Evolutionary conservation across 2,797 vertebrate genomes (phyloP).

Genomic region (Coracias cyanogaster): DNA sequence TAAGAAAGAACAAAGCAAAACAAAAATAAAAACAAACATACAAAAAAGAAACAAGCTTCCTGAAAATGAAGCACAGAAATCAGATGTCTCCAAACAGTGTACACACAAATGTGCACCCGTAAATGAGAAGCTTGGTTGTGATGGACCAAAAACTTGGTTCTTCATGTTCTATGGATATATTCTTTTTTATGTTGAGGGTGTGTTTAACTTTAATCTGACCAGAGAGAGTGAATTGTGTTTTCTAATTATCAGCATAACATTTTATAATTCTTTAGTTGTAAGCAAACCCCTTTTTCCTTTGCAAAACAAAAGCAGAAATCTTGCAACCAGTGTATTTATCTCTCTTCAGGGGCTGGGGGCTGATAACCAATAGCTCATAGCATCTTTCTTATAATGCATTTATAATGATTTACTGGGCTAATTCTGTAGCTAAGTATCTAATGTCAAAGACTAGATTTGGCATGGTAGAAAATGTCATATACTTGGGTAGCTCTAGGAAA

Average conservation of each 20-base stretch:
- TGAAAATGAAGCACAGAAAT: neutral
- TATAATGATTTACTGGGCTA: conserved; percentile 86
- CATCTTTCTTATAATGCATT: conserved; percentile 86
- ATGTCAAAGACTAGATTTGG: conserved; percentile 79
- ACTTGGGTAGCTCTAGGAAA: conserved; percentile 81
- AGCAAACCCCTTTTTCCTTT: conserved; percentile 58
- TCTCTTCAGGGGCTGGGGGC: conserved; percentile 80
- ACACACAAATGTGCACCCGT: neutral
- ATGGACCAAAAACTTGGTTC: neutral
- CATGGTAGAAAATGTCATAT: conserved; percentile 81
- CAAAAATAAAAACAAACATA: neutral
- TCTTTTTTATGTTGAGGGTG: conserved; percentile 26
- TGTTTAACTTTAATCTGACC: conserved; percentile 63
- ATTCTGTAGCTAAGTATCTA: conserved; percentile 81
- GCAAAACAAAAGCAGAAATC: conserved; percentile 73
- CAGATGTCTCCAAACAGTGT: neutral
- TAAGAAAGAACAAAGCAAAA: neutral
- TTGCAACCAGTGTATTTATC: conserved; percentile 74
- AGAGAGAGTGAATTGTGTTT: conserved; percentile 52
- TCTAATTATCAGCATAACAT: conserved; percentile 66
- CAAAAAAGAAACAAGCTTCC: neutral
- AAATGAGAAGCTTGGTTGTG: neutral
- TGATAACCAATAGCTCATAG: conserved; percentile 83
- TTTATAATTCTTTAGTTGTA: conserved; percentile 72
- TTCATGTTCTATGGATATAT: neutral